Evolutionary conservation across 2,888 invertebrate species (phyloP), one percentile per base, ranked within the genome.

Genomic region (Entomobrya proxima): DNA sequence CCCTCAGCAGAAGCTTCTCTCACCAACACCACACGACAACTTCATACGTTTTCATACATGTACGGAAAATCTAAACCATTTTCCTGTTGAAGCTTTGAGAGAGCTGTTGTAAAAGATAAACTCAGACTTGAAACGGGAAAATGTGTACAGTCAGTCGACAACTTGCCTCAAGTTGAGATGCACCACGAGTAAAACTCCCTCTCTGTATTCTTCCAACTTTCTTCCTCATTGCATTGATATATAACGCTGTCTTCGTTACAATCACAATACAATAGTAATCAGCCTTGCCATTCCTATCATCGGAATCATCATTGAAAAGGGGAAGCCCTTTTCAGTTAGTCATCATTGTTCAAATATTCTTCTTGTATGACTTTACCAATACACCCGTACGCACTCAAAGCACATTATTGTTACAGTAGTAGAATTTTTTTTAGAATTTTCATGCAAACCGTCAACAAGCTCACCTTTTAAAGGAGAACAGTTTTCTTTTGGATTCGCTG

Each of bases 81-180:
- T 35, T 64, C n/a, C 35, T 35, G 44, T 2, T 52, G 50, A 27
- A 64, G 78, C 64, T 40, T 40, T 1, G 40, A 11, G 50, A 58
- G 47, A 21, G 32, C 52, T 74, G 69, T 30, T 61, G 61, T 61
- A 61, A 76, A 81, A 81, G 81, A 81, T 81, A 81, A 81, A 81
- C 81, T 81, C 15, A 37, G 69, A 30, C 50, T 72, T 80, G 80
- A 80, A 35, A 44, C 81, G 58, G 81, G 74, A 37, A 72, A 61
- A 74, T 61, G 58, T 81, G 72, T 81, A 81, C 81, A 80, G 80
- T 81, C 81, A 81, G 81, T 81, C 81, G 74, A 61, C 81, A 74
- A 72, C 81, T 81, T 35, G 81, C 81, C 24, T 81, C 81, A 74
- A 81, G 81, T 81, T 81, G 81, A 74, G 81, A 81, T 81, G 74